A percentile compares a stretch with the other conserved stretches of the same genome.
phyloP scores from a whole-genome alignment of 2,113 vertebrate species.

The Sialia sialis region DNA sequence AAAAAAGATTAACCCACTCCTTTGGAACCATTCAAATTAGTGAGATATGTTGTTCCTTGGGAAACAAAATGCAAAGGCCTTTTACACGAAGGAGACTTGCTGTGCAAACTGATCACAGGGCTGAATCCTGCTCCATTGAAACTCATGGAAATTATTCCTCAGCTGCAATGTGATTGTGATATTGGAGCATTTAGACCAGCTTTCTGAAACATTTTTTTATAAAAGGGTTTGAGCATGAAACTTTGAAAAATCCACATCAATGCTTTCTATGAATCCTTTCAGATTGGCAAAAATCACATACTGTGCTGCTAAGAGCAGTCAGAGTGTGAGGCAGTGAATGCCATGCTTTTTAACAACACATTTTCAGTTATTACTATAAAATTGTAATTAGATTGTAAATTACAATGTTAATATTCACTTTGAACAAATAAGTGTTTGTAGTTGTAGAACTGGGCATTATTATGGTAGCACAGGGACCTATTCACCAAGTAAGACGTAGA shows the following conservation, averaged over 20 bases:
- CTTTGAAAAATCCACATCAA: not conserved
- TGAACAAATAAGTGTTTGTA: conserved; percentile 76
- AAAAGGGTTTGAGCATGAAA: not conserved
- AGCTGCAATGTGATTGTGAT: not conserved
- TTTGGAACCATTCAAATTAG: not conserved
- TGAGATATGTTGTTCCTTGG: not conserved
- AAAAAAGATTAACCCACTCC: not conserved
- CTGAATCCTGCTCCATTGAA: not conserved
- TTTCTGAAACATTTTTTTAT: not conserved
- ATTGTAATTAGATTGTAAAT: conserved; percentile 82
- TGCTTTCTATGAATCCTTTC: not conserved
- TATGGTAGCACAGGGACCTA: conserved; percentile 69
- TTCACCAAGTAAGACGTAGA: conserved; percentile 57
- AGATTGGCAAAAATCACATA: conserved; percentile 22
- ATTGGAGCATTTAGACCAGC: not conserved
- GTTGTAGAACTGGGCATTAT: conserved; percentile 56
- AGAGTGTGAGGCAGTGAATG: not conserved
- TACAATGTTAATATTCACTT: conserved; percentile 80
- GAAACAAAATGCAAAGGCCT: not conserved
- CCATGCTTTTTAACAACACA: conserved; percentile 64
- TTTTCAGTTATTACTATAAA: conserved; percentile 76
- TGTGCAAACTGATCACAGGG: not conserved
- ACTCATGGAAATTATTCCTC: not conserved
- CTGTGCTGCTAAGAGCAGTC: not conserved
- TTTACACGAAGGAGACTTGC: not conserved